These are phyloP conservation scores for Xestia xanthographa DNA, from an alignment of 2,888 invertebrate genomes.

Conservation along the genomic window DNA sequence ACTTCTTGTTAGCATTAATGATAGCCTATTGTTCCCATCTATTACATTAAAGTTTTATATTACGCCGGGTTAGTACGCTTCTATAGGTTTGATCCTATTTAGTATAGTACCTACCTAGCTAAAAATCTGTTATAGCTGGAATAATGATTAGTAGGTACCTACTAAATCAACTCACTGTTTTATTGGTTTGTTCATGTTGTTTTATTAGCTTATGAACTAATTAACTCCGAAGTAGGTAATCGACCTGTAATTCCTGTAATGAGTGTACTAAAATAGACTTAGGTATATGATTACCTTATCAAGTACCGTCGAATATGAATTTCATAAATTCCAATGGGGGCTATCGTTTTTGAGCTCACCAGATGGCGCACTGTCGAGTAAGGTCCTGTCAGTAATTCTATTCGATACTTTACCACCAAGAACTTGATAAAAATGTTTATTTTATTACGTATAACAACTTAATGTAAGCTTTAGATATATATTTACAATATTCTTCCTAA, in stretches of 20 bases:
- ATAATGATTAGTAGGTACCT: not conserved
- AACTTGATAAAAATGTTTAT: too few species aligned
- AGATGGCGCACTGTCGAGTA: too few species aligned
- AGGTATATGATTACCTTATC: not conserved
- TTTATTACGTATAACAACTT: too few species aligned
- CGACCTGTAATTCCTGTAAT: not conserved
- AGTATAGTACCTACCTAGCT: not conserved
- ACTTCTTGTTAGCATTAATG: not conserved
- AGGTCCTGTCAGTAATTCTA: too few species aligned
- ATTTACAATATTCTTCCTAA: too few species aligned
- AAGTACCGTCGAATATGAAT: not conserved
- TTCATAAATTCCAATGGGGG: too few species aligned
- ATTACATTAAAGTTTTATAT: slow-evolving; percentile 1
- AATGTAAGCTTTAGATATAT: too few species aligned
- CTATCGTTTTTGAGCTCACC: too few species aligned
- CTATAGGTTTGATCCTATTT: not conserved
- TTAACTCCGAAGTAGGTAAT: not conserved
- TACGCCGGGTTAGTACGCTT: not conserved
- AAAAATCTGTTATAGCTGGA: not conserved
- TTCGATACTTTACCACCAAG: too few species aligned
- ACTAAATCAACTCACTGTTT: not conserved
- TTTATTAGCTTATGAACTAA: not conserved
- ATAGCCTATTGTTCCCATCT: not conserved
- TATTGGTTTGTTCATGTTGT: not conserved
- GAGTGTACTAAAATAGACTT: not conserved